Conservation (phyloP, 2,113 vertebrate species). For the Laticauda colubrina region DNA sequence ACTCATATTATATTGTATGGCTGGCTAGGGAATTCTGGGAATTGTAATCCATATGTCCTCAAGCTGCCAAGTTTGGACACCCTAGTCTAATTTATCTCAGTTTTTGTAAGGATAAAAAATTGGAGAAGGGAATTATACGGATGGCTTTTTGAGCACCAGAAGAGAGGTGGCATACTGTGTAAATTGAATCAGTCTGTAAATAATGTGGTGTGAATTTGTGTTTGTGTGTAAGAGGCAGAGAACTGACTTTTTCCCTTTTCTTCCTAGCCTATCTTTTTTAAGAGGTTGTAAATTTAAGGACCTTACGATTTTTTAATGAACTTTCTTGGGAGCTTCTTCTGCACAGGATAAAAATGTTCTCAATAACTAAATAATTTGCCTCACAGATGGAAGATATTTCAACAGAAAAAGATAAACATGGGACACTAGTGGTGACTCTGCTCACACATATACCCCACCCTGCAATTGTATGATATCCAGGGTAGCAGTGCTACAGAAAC, state of each 20-base stretch:
- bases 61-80: neutral
- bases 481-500: constrained; percentile 12
- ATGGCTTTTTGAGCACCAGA: neutral
- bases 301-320: neutral
- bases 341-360: neutral
- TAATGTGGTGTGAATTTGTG: neutral
- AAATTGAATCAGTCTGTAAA: neutral
- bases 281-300: neutral
- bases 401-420: neutral
- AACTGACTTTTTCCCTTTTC: neutral
- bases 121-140: neutral
- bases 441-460: constrained; percentile 14
- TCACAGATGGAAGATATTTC: neutral
- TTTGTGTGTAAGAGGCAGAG: neutral
- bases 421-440: neutral
- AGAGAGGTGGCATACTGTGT: neutral
- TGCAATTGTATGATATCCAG: neutral
- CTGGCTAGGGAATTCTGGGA: neutral
- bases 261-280: neutral
- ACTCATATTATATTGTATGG: neutral
- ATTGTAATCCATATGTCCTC: neutral
- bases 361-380: neutral
- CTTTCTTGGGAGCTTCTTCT: neutral
- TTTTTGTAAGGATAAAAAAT: neutral
- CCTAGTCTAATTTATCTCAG: neutral